phyloP scores from a whole-genome alignment of 2,888 invertebrate genomes.

The Cephus rjabovi region DNA sequence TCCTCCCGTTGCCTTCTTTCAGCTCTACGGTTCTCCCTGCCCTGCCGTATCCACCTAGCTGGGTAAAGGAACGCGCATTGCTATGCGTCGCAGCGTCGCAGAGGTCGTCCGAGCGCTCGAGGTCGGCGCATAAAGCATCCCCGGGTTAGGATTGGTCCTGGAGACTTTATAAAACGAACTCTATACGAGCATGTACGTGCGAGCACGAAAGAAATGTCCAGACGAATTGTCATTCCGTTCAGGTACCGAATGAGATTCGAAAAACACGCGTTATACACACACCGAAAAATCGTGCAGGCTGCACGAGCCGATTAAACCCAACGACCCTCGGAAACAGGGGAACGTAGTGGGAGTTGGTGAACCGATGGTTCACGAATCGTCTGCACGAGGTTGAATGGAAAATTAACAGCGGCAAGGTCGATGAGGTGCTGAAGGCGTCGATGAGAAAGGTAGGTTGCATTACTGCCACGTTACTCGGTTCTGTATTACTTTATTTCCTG shows the following conservation, averaged over 20 bases:
- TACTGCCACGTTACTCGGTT: neutral
- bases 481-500: neutral
- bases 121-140: slow-evolving; percentile 59
- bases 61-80: slow-evolving; percentile 44
- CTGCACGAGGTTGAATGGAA: neutral
- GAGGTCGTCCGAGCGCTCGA: slow-evolving; percentile 50
- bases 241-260: slow-evolving; percentile 29
- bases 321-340: neutral
- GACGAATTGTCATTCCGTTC: slow-evolving; percentile 36
- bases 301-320: neutral
- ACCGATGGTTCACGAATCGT: neutral
- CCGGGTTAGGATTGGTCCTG: slow-evolving; percentile 40
- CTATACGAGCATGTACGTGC: slow-evolving; percentile 40
- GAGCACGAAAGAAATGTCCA: slow-evolving; percentile 46
- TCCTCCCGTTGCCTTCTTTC: slow-evolving; percentile 6
- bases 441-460: neutral
- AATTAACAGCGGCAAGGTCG: neutral
- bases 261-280: slow-evolving; percentile 32
- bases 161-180: slow-evolving; percentile 30
- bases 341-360: neutral
- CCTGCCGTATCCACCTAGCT: neutral
- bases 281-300: slow-evolving; percentile 16
- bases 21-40: neutral
- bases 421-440: neutral
- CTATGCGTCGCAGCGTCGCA: slow-evolving; percentile 51